Evolutionary conservation across 2,113 vertebrate genomes (phyloP).

Genomic region (Leucopsar rothschildi): DNA sequence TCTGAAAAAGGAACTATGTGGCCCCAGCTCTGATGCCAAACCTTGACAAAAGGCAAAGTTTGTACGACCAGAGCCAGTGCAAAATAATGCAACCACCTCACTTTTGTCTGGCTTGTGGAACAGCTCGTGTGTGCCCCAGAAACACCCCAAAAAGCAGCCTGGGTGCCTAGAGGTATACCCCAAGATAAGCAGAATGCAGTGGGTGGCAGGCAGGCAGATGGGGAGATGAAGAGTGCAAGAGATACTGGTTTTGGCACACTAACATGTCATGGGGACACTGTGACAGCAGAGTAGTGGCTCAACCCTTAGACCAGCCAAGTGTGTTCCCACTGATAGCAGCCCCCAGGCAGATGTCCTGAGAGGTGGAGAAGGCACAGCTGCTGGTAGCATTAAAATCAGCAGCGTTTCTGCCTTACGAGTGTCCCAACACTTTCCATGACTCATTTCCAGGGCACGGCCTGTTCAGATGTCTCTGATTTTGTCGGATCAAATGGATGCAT

Average conservation of each 20-base stretch:
- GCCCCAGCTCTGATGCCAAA: neutral
- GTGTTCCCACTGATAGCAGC: rapidly evolving
- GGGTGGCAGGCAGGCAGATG: neutral
- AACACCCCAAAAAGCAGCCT: neutral
- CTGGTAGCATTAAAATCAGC: neutral
- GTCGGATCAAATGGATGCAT: neutral
- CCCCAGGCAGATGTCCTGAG: neutral
- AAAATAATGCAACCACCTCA: neutral
- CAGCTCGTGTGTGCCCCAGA: neutral
- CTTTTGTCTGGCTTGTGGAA: neutral
- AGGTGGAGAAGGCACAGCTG: neutral
- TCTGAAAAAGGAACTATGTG: neutral
- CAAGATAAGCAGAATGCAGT: neutral
- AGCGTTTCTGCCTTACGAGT: neutral
- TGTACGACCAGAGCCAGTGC: neutral
- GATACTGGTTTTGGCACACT: neutral
- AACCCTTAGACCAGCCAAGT: neutral
- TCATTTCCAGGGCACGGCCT: neutral
- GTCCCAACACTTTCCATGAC: neutral
- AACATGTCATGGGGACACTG: rapidly evolving
- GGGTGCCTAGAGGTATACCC: neutral
- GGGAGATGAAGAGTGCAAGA: neutral
- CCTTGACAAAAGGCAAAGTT: neutral
- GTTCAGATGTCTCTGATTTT: neutral
- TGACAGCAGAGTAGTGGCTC: rapidly evolving